phyloP scores from a whole-genome alignment of 2,888 invertebrate species.

The Cheilosia soror region DNA sequence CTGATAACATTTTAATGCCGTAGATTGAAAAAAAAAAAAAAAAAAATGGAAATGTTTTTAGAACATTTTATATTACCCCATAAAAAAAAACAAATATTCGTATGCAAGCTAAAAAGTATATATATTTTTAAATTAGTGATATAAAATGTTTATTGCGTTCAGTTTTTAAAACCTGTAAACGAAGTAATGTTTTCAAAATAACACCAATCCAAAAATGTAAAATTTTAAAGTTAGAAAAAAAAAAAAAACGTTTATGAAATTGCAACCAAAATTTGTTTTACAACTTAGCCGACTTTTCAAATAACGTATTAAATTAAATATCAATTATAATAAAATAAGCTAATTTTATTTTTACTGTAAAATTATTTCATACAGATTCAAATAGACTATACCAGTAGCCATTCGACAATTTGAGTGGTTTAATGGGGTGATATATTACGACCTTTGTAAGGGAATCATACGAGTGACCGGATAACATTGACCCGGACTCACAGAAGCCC shows the following conservation, averaged over 20 bases:
- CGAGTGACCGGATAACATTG: too few species aligned
- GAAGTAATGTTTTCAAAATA: slow-evolving; percentile 27
- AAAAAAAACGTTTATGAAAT: slow-evolving; percentile 23
- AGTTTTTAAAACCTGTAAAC: slow-evolving; percentile 39
- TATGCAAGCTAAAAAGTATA: slow-evolving; percentile 62
- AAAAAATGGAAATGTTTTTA: slow-evolving; percentile 29
- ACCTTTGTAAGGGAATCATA: too few species aligned
- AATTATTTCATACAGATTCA: too few species aligned
- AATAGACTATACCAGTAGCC: too few species aligned
- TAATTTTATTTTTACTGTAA: background rate
- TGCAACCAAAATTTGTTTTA: slow-evolving; percentile 13
- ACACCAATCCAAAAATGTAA: slow-evolving; percentile 31
- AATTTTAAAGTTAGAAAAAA: slow-evolving; percentile 27
- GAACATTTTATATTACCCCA: slow-evolving; percentile 64
- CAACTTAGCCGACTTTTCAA: slow-evolving; percentile 38
- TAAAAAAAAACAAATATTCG: slow-evolving; percentile 43
- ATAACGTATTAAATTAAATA: slow-evolving; percentile 35
- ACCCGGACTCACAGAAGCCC: too few species aligned
- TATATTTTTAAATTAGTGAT: slow-evolving; percentile 72
- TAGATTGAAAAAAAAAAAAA: slow-evolving; percentile 34
- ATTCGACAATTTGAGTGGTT: too few species aligned
- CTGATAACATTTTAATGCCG: slow-evolving; percentile 23
- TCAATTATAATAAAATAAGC: slow-evolving; percentile 24
- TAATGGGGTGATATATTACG: too few species aligned
- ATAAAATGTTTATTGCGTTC: slow-evolving; percentile 52